Conservation (phyloP, 1,140 invertebrate species). For the silkworm (Bombyx mori) region ASM3026992v2 NC_085109.1:7272001-7272500, state of each 20-base stretch:
- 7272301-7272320: neutral
- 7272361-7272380: too few relatives aligned
- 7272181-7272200: constrained; percentile 75
- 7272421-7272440: too few relatives aligned
- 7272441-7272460: too few relatives aligned
- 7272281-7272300: too few relatives aligned
- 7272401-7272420: too few relatives aligned
- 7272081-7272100: constrained; percentile 78
- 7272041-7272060: constrained; percentile 82
- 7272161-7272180: constrained; percentile 64
- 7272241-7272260: constrained; percentile 27
- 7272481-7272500: too few relatives aligned
- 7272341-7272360: neutral
- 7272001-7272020: too few relatives aligned
- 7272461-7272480: too few relatives aligned
- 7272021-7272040: constrained; percentile 75
- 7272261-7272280: too few relatives aligned
- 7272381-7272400: too few relatives aligned
- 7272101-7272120: constrained; percentile 57
- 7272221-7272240: constrained; percentile 47
- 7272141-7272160: constrained; percentile 69
- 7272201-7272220: constrained; percentile 76
- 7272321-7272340: neutral
- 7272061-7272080: constrained; percentile 82
- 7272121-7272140: constrained; percentile 68